Base-by-base conservation (phyloP, 2,888 invertebrate genomes). In the Troilus luridus region DNA sequence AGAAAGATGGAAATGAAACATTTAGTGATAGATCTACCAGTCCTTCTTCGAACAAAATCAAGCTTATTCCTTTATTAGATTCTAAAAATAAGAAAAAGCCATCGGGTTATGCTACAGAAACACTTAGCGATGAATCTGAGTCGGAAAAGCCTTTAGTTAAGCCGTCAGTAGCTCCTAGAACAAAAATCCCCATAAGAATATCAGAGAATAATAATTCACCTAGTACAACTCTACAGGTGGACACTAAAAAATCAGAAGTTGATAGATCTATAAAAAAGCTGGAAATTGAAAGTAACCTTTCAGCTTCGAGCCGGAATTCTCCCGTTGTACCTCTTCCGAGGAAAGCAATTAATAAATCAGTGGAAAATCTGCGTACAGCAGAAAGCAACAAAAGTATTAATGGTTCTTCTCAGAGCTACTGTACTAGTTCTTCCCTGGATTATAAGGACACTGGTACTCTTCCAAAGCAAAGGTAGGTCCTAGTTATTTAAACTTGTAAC, bases 381-480 rank as follows among this genome's bases (percentile, higher is more conserved):
- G 90, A 77, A 56, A 77, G 58, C 11, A 54, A 12, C 24, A 90
- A 67, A 54, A 67, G 64, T 58, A 72, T 59, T 58, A 41, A 88
- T 27, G 72, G 56, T 41, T 91, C 91, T 60, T 88, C 92, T 24
- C 90, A 62, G 10, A 91, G 91, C 88, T 91, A 91, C 64, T 92
- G 88, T 60, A 92, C 92, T 8, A 91, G 90, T 67, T 92, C 92
- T 62, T 92, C 92, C n/a, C 85, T 92, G 19, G 92, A 92, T n/a
- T 92, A 92, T 85, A 91, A 88, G 41, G 92, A 92, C 60, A 89
- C 89, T 12, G 92, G 92, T 77, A 88, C 88, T 64, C 72, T 92
- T n/a, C 92, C 92, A 27, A 90, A 88, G 24, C 91, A 91, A 88
- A 92, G 90, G 92, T 90, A 72, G 12, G 27, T 77, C 7, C 0